A percentile compares a stretch with the other conserved stretches of the same genome.
These are phyloP conservation scores for Sylvilagus floridanus DNA, from an alignment of 2,797 vertebrate genomes.

Conservation along the genomic window DNA sequence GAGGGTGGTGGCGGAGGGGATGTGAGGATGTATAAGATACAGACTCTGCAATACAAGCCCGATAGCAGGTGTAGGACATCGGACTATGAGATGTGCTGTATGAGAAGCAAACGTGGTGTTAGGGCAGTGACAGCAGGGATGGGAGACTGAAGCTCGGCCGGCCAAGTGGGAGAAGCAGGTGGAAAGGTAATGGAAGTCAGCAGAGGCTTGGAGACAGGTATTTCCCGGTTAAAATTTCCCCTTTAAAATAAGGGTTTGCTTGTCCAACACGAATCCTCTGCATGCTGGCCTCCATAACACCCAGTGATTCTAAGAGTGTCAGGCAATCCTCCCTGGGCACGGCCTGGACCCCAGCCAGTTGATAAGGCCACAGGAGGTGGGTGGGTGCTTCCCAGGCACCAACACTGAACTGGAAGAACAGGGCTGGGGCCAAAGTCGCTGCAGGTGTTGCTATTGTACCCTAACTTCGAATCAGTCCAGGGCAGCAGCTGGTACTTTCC, in stretches of 20 bases:
- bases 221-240: background rate
- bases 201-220: background rate
- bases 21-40: background rate
- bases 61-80: background rate
- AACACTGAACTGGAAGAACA: background rate
- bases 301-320: background rate
- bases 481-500: background rate
- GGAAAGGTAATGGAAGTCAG: background rate
- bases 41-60: background rate
- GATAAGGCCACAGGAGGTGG: background rate
- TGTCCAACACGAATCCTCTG: background rate
- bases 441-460: background rate
- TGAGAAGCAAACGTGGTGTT: background rate
- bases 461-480: background rate
- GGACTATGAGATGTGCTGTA: background rate
- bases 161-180: background rate
- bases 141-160: background rate
- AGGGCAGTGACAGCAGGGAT: background rate
- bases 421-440: background rate
- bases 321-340: no score
- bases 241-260: background rate
- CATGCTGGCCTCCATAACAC: no score
- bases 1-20: no score
- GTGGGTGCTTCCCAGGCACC: background rate
- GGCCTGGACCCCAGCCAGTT: background rate